These are phyloP conservation scores for Phodopus roborovskii DNA, from an alignment of 2,113 vertebrate genomes.

Conservation along the genomic window DNA sequence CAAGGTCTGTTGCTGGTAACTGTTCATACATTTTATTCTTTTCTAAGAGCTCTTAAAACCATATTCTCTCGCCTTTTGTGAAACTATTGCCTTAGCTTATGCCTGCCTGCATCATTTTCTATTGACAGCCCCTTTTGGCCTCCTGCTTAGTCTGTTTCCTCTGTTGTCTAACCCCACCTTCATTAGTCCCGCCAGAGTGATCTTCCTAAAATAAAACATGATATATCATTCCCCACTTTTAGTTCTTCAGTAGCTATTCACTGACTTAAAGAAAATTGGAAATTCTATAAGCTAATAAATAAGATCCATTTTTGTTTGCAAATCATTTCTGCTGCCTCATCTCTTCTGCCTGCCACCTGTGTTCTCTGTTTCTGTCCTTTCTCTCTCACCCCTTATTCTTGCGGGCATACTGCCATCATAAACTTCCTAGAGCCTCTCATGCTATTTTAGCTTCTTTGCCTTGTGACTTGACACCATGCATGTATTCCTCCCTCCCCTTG, in stretches of 20 bases:
- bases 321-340: background rate
- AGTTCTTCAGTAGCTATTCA: background rate
- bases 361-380: too few species aligned
- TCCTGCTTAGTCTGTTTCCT: background rate
- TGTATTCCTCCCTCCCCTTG: background rate
- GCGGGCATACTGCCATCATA: background rate
- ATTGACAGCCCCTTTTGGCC: background rate
- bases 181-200: background rate
- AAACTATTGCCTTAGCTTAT: background rate
- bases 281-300: background rate
- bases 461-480: background rate
- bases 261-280: background rate
- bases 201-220: background rate
- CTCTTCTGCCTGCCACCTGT: background rate
- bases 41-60: background rate
- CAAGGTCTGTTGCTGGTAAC: background rate
- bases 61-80: background rate
- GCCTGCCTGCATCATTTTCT: background rate
- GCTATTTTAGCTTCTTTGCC: constrained; percentile 18
- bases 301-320: background rate
- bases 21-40: background rate
- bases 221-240: background rate
- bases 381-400: background rate
- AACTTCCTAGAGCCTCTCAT: background rate
- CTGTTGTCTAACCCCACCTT: background rate